Evolutionary conservation across 2,888 invertebrate genomes (phyloP).

Genomic region (Prenolepis imparis): DNA sequence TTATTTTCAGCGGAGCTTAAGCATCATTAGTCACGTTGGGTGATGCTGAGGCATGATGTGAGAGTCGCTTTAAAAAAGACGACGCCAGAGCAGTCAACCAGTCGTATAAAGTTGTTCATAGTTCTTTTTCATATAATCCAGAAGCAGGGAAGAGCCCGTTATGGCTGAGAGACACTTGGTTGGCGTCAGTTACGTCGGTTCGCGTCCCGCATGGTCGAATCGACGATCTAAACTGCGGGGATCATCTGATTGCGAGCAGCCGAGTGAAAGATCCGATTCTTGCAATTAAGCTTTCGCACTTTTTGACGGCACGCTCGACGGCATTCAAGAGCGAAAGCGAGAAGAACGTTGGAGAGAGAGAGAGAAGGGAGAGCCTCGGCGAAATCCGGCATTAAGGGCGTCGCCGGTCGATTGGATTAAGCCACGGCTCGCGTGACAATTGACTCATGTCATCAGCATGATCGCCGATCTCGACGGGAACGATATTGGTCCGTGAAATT

Average conservation of each 20-base stretch:
- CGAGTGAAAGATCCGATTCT: slow-evolving; percentile 83
- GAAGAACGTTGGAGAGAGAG: slow-evolving; percentile 28
- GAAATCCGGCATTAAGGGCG: slow-evolving; percentile 78
- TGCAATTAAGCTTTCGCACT: slow-evolving; percentile 85
- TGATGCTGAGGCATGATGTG: slow-evolving; percentile 6
- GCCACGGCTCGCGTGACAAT: slow-evolving; percentile 81
- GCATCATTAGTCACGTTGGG: background rate
- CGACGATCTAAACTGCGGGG: slow-evolving; percentile 71
- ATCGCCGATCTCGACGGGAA: slow-evolving; percentile 69
- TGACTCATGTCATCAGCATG: slow-evolving; percentile 79
- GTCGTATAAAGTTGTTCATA: slow-evolving; percentile 69
- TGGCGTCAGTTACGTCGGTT: slow-evolving; percentile 60
- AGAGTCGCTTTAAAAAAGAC: slow-evolving; percentile 9
- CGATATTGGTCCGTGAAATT: slow-evolving; percentile 71
- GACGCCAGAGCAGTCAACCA: background rate
- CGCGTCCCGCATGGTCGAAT: slow-evolving; percentile 57
- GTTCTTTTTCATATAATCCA: slow-evolving; percentile 58
- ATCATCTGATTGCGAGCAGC: slow-evolving; percentile 83
- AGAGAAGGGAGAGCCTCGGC: slow-evolving; percentile 66
- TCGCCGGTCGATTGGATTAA: slow-evolving; percentile 82
- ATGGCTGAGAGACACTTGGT: slow-evolving; percentile 56
- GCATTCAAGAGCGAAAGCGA: slow-evolving; percentile 48
- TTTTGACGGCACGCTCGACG: slow-evolving; percentile 49
- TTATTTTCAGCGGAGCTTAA: background rate
- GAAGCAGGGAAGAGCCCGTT: slow-evolving; percentile 64